Base-by-base conservation (phyloP, 2,888 invertebrate species). In the Eremobia ochroleuca region DNA sequence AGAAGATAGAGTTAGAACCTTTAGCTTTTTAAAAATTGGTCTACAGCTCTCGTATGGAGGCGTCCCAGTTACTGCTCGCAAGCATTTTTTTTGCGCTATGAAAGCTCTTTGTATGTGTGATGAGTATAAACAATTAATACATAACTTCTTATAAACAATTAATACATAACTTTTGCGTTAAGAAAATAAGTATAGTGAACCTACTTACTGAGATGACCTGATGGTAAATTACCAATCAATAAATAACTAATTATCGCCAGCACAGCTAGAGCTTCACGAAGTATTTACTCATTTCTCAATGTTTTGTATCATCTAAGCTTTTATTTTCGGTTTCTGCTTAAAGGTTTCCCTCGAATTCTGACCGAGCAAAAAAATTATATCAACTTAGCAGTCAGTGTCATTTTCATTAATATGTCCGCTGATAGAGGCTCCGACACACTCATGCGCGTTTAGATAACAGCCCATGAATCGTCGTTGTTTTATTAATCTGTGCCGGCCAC, bases 361-460 rank as follows among this genome's bases (percentile, higher is more conserved):
- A 64, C 18, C 28, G 6, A 61, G 31, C 37, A 34, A 61, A 34
- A 73, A 62, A 46, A 5, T 58, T 34, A 79, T 67, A 59, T 67
- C 59, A 64, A 76, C 67, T 71, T 28, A 72, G 78, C 78, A 76
- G 73, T 81, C 76, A 77, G 40, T 59, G 83, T 64, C 67, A 70
- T 83, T 82, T 83, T 73, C 61, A 85, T 55, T 65, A 68, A 52
- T 34, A 73, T 73, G 34, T 66, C 59, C 61, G 77, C 58, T 85
- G 77, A 73, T 81, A 71, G 69, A 72, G 61, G 49, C 43, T 13
- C 49, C 67, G 52, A 37, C 69, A 67, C 66, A 76, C 46, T 79
- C 79, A 59, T 82, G 49, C 46, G 55, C 79, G 43, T 67, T 83
- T 62, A 85, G 82, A 85, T 85, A 85, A 80, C 72, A 55, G 37